These are phyloP conservation scores for Nicator chloris DNA, from an alignment of 2,113 vertebrate genomes.

Conservation along the genomic window DNA sequence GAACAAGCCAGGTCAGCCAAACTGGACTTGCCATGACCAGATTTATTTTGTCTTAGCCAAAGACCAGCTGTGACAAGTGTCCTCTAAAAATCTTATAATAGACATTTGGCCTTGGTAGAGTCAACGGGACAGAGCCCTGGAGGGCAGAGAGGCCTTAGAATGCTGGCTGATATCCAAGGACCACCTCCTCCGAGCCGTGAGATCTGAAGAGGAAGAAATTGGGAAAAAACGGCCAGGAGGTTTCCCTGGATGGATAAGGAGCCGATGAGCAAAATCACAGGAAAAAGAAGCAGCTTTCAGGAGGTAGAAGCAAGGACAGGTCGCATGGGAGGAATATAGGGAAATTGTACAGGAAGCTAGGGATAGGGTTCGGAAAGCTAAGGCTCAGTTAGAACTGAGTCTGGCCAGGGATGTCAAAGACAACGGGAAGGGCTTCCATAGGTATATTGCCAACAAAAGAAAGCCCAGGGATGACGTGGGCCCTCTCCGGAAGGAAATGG, in stretches of 20 bases:
- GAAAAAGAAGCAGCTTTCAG: background rate
- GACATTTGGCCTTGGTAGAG: background rate
- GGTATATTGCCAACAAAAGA: background rate
- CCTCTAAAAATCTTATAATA: background rate
- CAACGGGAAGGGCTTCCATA: background rate
- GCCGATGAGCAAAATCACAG: background rate
- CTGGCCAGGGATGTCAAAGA: background rate
- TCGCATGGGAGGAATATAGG: background rate
- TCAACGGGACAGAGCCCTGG: background rate
- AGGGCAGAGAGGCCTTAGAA: background rate
- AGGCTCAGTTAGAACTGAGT: background rate
- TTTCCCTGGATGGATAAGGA: background rate
- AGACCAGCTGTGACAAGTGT: background rate
- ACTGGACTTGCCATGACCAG: too few species aligned
- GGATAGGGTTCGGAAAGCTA: background rate
- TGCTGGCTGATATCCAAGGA: background rate
- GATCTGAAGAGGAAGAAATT: background rate
- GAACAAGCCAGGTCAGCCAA: too few species aligned
- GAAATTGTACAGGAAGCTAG: background rate
- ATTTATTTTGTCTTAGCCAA: too few species aligned
- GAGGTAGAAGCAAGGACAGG: background rate
- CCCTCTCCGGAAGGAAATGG: background rate
- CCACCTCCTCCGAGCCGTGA: background rate
- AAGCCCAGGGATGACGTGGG: background rate
- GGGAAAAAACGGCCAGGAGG: background rate